Evolutionary conservation across 2,797 vertebrate genomes (phyloP).

Genomic region (Microctenopoma lineatum): DNA sequence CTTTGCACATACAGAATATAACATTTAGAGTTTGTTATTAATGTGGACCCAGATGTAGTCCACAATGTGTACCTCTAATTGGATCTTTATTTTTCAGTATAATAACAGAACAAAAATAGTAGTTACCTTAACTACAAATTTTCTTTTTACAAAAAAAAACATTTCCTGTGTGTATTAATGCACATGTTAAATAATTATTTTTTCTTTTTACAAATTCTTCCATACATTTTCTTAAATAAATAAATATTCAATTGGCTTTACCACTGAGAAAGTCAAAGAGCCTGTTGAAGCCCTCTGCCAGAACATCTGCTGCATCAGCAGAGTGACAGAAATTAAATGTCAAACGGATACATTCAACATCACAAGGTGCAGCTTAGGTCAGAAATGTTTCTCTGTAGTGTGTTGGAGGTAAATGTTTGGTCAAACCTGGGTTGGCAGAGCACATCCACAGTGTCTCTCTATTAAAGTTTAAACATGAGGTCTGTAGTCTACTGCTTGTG

Average conservation of each 20-base stretch:
- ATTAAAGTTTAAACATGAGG: slow-evolving; percentile 33
- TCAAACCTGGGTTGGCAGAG: slow-evolving; percentile 1
- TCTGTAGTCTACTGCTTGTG: slow-evolving; percentile 34
- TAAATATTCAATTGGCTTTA: background rate
- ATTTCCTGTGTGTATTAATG: no score
- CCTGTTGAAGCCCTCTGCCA: background rate
- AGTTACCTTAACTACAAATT: background rate
- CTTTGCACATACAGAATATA: no score
- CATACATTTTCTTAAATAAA: no score
- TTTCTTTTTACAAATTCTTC: no score
- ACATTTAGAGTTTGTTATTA: no score
- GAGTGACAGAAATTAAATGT: no score
- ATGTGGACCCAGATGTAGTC: no score
- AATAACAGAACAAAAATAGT: background rate
- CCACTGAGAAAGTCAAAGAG: background rate
- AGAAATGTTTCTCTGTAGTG: slow-evolving; percentile 34
- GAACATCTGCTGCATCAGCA: background rate
- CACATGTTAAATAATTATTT: no score
- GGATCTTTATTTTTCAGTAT: background rate
- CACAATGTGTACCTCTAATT: no score
- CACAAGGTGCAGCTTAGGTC: background rate
- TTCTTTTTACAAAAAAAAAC: no score
- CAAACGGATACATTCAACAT: no score
- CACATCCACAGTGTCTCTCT: slow-evolving; percentile 1
- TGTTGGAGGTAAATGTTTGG: slow-evolving; percentile 8